A percentile compares a stretch with the other conserved stretches of the same genome.
phyloP scores from a whole-genome alignment of 2,113 vertebrate genomes.

The Pogonocichla stellata region DNA sequence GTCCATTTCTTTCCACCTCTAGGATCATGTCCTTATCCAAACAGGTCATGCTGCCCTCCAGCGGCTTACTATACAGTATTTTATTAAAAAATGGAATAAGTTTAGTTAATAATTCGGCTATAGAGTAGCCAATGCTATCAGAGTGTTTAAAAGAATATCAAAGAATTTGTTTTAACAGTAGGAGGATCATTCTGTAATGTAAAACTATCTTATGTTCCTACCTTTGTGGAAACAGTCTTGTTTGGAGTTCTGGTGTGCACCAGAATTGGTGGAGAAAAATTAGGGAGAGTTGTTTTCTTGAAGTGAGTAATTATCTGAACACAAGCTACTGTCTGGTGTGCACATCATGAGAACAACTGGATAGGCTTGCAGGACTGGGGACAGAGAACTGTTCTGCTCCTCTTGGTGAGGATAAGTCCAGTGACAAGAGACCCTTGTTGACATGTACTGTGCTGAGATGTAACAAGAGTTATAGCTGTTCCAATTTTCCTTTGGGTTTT shows the following conservation, averaged over 20 bases:
- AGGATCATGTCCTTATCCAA: not conserved
- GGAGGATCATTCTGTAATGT: not conserved
- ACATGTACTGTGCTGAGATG: not conserved
- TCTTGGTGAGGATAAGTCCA: not conserved
- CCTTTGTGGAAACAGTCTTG: not conserved
- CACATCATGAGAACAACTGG: not conserved
- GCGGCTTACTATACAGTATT: not conserved
- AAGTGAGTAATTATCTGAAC: not conserved
- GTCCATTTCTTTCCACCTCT: not conserved
- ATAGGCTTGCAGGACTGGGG: not conserved
- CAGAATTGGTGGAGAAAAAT: not conserved
- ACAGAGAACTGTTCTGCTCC: not conserved
- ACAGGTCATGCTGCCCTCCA: constrained; percentile 53
- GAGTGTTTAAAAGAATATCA: not conserved
- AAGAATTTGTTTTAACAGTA: not conserved
- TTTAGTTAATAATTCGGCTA: not conserved
- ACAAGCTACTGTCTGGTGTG: not conserved
- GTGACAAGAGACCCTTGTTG: not conserved
- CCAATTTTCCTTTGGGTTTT: not conserved
- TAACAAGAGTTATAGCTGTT: not conserved
- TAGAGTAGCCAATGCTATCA: not conserved
- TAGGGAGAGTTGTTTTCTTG: not conserved
- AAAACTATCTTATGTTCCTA: not conserved
- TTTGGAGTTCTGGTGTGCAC: not conserved
- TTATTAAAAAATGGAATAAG: not conserved